Base-by-base conservation (phyloP, 2,888 invertebrate species). In the Chromoteleia sp. region DNA sequence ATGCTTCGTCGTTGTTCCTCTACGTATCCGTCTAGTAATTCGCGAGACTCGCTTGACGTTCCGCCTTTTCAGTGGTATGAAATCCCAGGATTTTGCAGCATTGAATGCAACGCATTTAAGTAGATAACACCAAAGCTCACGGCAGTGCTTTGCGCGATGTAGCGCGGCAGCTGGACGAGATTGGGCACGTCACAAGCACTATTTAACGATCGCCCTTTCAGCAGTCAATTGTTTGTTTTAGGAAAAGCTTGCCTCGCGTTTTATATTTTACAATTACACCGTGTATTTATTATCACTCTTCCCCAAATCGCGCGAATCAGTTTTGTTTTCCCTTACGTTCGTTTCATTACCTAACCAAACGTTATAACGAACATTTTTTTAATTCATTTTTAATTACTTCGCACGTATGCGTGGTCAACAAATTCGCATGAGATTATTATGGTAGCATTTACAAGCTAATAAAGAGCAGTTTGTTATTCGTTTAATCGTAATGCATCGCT, bases 81-180 rank as follows among this genome's bases (percentile, higher is more conserved):
- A 78, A 78, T 78, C 71, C 71, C 65, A 39, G 71, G 65, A 58
- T 78, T 78, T 78, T 58, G 71, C 65, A 43, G 59, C 78, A 71
- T 65, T 78, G 43, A 71, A 78, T 78, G 71, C 65, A 78, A 71
- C 67, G 71, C 76, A 61, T 78, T 78, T 78, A 59, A 65, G 71
- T 73, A 71, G 78, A 78, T 78, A 78, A 73, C 73, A 67, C 73
- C 59, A 70, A 70, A 70, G 59, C 68, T 59, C 75, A 58, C 41
- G 68, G 54, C 21, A 36, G 54, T 54, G 68, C 61, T 61, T 76
- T 58, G 52, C 61, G 17, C 76, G 59, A 74, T 25, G 33, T 39
- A 17, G 19, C 58, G 56, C 67, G 48, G 45, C 63, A 58, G 50
- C 58, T 56, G 65, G 65, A 59, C 78, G 58, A 71, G 43, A 78